Conservation (phyloP, 2,113 vertebrate species). For the Recurvirostra avosetta region DNA sequence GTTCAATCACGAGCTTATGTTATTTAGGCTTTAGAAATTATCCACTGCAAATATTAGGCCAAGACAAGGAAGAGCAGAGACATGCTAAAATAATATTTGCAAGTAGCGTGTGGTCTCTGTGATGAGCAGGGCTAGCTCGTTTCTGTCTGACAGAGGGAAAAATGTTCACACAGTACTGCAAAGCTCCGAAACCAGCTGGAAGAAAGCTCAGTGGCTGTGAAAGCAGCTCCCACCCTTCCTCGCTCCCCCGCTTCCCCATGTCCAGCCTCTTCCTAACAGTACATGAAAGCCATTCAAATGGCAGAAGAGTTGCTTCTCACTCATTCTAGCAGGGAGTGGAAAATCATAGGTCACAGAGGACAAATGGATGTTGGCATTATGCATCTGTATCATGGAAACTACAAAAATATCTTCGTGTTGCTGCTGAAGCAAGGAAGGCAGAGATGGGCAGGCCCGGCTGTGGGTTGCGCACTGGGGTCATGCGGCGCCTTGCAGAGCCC, state of each 20-base stretch:
- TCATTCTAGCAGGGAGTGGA: background rate
- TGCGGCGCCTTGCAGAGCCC: background rate
- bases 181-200: background rate
- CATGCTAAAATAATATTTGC: background rate
- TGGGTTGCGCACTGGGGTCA: background rate
- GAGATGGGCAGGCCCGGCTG: background rate
- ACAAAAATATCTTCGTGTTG: background rate
- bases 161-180: background rate
- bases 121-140: background rate
- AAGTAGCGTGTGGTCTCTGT: fast-evolving
- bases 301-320: background rate
- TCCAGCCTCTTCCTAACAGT: background rate
- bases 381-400: background rate
- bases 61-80: background rate
- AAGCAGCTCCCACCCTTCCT: background rate
- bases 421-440: background rate
- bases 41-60: background rate
- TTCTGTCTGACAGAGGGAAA: background rate
- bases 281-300: background rate
- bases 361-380: background rate
- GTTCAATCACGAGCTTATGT: background rate
- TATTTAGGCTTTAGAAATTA: conserved; percentile 5
- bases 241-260: fast-evolving
- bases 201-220: background rate
- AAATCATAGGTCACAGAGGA: background rate